Percentiles rank a stretch among this genome's conserved stretches.
These are phyloP conservation scores for Cydia fagiglandana DNA, from an alignment of 1,140 invertebrate species.

Conservation along the genomic window DNA sequence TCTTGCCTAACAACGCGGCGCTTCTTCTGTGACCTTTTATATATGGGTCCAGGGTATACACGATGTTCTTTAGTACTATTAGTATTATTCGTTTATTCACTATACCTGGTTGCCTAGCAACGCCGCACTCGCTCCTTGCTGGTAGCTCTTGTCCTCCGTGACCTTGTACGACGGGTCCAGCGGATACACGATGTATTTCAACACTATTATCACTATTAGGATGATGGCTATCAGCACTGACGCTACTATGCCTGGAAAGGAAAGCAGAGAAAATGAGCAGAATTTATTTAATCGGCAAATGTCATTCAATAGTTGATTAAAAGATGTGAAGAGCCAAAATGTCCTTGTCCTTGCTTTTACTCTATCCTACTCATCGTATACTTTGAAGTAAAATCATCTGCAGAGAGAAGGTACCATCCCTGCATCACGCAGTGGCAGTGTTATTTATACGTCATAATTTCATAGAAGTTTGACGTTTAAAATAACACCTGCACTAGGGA, in stretches of 20 bases:
- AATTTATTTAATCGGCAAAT: neutral
- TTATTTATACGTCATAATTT: no score
- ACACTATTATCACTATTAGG: conserved; percentile 92
- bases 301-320: no score
- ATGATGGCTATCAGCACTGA: conserved; percentile 95
- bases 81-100: conserved; percentile 68
- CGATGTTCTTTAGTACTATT: conserved; percentile 91
- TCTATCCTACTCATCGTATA: no score
- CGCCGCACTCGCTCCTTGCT: conserved; percentile 87
- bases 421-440: no score
- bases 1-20: conserved; percentile 84
- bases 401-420: no score
- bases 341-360: no score
- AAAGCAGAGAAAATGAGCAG: neutral
- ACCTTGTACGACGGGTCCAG: conserved; percentile 94
- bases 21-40: conserved; percentile 95
- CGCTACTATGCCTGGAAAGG: conserved; percentile 86
- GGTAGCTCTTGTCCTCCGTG: conserved; percentile 89
- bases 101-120: conserved; percentile 82
- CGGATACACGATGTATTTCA: conserved; percentile 91
- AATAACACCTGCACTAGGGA: no score
- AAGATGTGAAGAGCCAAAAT: no score
- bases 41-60: conserved; percentile 91
- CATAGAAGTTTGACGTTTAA: no score
- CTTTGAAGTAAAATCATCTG: no score